A percentile compares a stretch with the other conserved stretches of the same genome.
These are phyloP conservation scores for Pempheris klunzingeri DNA, from an alignment of 2,797 vertebrate species.

Conservation along the genomic window DNA sequence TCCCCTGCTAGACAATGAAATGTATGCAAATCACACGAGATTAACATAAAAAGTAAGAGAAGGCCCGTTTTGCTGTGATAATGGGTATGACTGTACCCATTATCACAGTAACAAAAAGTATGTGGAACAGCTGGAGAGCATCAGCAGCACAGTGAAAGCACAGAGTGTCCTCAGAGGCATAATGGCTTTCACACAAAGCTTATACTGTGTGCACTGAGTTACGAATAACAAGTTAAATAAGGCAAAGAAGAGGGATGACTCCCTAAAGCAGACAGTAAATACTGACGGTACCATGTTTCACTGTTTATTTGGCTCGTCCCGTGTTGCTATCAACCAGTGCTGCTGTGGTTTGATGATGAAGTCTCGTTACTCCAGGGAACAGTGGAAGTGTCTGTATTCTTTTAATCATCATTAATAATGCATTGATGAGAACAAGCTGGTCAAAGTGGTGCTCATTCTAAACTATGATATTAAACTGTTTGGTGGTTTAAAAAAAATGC, in stretches of 20 bases:
- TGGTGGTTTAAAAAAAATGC: no score
- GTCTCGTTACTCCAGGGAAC: neutral
- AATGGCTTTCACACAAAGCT: neutral
- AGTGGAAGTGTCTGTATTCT: neutral
- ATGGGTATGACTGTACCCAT: neutral
- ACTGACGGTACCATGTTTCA: neutral
- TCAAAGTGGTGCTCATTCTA: neutral
- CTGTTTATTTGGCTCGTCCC: neutral
- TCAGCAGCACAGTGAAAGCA: conserved; percentile 29
- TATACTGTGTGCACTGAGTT: neutral
- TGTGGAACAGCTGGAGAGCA: conserved; percentile 44
- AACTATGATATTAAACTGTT: neutral
- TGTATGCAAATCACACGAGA: neutral
- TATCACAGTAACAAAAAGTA: conserved; percentile 17
- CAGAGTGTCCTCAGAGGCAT: conserved; percentile 7
- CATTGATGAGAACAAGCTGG: neutral
- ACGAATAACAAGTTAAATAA: conserved; percentile 6
- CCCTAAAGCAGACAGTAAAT: neutral
- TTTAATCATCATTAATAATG: neutral
- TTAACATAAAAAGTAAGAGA: neutral
- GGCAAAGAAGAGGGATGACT: neutral
- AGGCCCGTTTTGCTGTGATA: neutral
- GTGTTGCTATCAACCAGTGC: no score
- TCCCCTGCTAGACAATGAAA: neutral
- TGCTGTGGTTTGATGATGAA: no score